A percentile compares a stretch with the other conserved stretches of the same genome.
Evolutionary conservation across 2,888 invertebrate species (phyloP).

Genomic region (Germaria angustata): DNA sequence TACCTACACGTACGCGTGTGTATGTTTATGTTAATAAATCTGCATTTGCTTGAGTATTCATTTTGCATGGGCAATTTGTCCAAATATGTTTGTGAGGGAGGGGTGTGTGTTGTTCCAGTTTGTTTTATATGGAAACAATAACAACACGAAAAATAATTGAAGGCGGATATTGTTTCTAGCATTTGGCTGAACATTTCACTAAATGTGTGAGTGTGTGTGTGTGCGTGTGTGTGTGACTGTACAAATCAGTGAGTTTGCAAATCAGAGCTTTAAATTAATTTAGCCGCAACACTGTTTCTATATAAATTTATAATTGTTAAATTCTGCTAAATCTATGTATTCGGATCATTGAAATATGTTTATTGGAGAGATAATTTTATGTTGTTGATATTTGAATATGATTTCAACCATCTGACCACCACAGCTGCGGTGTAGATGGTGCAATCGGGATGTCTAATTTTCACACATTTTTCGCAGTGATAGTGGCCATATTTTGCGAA

Average conservation of each 20-base stretch:
- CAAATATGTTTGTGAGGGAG: not conserved
- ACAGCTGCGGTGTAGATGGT: too few species aligned
- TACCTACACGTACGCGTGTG: not conserved
- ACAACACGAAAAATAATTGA: slow-evolving; percentile 4
- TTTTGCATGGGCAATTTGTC: not conserved
- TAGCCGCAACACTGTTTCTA: not conserved
- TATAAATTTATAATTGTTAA: too few species aligned
- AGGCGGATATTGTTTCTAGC: slow-evolving; percentile 48
- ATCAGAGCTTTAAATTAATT: slow-evolving; percentile 19
- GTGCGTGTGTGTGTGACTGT: not conserved
- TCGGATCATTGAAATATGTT: too few species aligned
- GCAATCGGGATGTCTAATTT: too few species aligned
- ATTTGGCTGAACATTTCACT: not conserved
- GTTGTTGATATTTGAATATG: too few species aligned
- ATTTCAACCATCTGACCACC: too few species aligned
- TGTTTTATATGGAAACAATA: slow-evolving; percentile 21
- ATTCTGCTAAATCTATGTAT: too few species aligned
- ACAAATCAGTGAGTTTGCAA: not conserved
- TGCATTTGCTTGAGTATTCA: not conserved
- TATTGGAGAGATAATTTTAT: too few species aligned
- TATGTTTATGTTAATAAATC: not conserved
- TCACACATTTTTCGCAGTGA: too few species aligned
- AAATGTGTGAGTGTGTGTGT: not conserved
- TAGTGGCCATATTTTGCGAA: too few species aligned
- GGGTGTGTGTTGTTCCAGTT: not conserved